Conservation (phyloP, 2,888 invertebrate species). For the Hypselothyrea guttata region DNA sequence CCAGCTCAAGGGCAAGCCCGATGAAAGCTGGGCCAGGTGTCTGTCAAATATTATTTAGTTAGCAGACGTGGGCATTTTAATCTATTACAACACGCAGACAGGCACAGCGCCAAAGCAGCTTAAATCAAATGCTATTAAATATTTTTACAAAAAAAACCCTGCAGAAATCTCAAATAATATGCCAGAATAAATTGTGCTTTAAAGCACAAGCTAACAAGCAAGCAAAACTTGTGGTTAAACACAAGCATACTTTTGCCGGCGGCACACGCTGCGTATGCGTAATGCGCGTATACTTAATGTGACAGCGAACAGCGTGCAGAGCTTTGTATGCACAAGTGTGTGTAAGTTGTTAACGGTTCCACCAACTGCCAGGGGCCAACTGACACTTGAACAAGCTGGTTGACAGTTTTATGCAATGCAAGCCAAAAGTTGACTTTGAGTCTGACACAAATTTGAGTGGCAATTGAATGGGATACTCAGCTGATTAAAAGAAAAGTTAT, state of each 20-base stretch:
- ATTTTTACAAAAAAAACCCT: background rate
- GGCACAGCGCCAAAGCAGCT: background rate
- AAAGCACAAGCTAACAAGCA: too few relatives aligned
- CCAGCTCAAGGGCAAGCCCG: constrained; percentile 24
- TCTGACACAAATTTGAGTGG: background rate
- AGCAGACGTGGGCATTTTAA: constrained; percentile 42
- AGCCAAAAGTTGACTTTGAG: constrained; percentile 12
- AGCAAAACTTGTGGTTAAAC: too few relatives aligned
- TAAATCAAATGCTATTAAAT: background rate
- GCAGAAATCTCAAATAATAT: background rate
- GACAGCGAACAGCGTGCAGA: constrained; percentile 33
- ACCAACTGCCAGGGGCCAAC: constrained; percentile 1
- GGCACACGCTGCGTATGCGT: constrained; percentile 23
- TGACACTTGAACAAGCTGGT: background rate
- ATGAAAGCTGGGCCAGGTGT: background rate
- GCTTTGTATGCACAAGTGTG: constrained; percentile 22
- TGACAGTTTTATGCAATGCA: constrained; percentile 7
- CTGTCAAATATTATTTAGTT: constrained; percentile 45
- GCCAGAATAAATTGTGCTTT: background rate
- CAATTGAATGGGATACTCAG: background rate
- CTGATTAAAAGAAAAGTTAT: too few relatives aligned
- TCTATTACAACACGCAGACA: constrained; percentile 20
- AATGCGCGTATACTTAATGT: constrained; percentile 44
- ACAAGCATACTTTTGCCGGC: too few relatives aligned
- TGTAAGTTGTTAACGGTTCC: background rate